A percentile compares a stretch with the other conserved stretches of the same genome.
Evolutionary conservation across 2,113 vertebrate genomes (phyloP).

Genomic region (Hypanus sabinus): DNA sequence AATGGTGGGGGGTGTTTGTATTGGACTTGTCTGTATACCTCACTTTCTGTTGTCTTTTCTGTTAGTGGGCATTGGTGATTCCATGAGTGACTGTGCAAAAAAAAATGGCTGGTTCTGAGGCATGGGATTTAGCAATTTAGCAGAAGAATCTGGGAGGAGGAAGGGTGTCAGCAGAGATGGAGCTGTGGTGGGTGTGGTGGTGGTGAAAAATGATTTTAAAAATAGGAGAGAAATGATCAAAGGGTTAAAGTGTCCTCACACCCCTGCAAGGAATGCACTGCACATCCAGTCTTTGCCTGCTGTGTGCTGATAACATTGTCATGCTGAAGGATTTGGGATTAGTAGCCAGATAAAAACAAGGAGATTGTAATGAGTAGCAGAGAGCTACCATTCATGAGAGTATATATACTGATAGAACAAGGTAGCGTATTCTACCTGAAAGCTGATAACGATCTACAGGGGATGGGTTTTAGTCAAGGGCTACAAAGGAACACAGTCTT

Average conservation of each 20-base stretch:
- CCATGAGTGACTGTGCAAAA: neutral
- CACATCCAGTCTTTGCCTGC: neutral
- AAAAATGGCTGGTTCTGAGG: neutral
- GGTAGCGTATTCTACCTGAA: neutral
- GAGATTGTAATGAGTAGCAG: neutral
- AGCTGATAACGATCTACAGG: constrained; percentile 16
- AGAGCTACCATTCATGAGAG: neutral
- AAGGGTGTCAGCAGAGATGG: neutral
- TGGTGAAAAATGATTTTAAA: neutral
- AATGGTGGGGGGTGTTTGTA: no score
- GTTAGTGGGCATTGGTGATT: no score
- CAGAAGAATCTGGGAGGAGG: neutral
- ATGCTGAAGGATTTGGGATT: neutral
- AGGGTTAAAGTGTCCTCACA: neutral
- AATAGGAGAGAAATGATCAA: neutral
- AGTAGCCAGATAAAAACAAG: constrained; percentile 29
- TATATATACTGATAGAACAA: neutral
- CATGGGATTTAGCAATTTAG: neutral
- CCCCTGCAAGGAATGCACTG: constrained; percentile 19
- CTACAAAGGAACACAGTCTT: neutral
- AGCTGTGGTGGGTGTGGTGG: neutral
- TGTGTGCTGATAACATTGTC: constrained; percentile 16
- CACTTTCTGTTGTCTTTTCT: no score
- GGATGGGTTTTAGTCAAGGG: constrained; percentile 14
- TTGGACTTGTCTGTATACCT: no score